Evolutionary conservation across 2,113 vertebrate species (phyloP).

Genomic region (Neotoma lepida): DNA sequence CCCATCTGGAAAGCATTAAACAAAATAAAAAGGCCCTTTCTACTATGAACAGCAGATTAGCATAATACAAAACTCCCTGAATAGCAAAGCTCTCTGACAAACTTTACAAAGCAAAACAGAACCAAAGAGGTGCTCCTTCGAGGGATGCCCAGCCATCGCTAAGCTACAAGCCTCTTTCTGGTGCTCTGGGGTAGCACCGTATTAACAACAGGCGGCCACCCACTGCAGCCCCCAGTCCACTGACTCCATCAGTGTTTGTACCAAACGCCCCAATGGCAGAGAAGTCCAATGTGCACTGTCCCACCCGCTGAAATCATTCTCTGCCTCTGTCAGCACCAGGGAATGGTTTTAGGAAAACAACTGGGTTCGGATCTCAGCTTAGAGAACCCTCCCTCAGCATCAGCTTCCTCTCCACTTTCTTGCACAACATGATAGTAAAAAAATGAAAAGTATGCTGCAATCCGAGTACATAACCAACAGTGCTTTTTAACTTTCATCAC

Average conservation of each 20-base stretch:
- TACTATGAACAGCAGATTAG: constrained; percentile 27
- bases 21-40: constrained; percentile 64
- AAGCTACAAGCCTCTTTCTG: background rate
- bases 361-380: background rate
- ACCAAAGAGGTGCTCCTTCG: constrained; percentile 42
- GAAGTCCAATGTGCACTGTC: background rate
- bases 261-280: background rate
- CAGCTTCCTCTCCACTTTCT: constrained; percentile 64
- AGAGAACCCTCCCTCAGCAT: background rate
- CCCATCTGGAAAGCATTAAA: constrained; percentile 64
- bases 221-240: background rate
- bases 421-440: constrained; percentile 67
- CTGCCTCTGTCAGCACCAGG: background rate
- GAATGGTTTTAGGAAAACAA: background rate
- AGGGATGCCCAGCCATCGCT: background rate
- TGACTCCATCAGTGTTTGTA: background rate
- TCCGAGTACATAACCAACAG: constrained; percentile 44
- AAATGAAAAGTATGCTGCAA: constrained; percentile 52
- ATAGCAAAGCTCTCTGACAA: constrained; percentile 45
- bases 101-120: constrained; percentile 57
- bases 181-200: background rate
- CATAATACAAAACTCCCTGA: constrained; percentile 54
- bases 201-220: background rate
- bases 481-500: constrained; percentile 58
- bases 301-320: background rate